Evolutionary conservation across 2,113 vertebrate species (phyloP), one percentile per base, ranked within the genome.

Genomic region (Carollia perspicillata): DNA sequence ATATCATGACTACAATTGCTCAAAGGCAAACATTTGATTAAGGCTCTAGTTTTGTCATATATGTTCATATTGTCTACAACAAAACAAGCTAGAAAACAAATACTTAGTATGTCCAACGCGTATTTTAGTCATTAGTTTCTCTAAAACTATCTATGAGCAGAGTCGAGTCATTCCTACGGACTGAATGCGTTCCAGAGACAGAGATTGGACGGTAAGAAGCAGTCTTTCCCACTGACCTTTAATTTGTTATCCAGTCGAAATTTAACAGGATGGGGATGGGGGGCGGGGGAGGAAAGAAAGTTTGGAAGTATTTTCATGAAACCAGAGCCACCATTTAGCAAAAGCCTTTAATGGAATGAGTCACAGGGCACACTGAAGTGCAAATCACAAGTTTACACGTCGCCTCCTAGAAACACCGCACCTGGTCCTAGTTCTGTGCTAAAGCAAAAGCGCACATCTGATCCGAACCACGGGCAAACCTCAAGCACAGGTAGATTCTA

Each of bases 321-420:
- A 94, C 66, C 66, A 0, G 0, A 97, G 80, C 93, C 86, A 95
- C 97, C 96, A 90, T 95, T 96, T 86, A 97, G 84, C 77, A 75
- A 95, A 94, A 66, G 40, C 93, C 96, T 93, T 95, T 85, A 30
- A 69, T 14, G 69, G 80, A 47, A 5, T 89, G 96, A 97, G 93
- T 98, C 95, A 97, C 58, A 2, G 20, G 55, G 90, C 94, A 96
- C 53, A 74, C 78, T 12, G 53, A 72, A 44, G 60, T 63, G n/a
- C 83, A 79, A 95, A 75, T 92, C 95, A 84, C 77, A 97, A 85
- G 69, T 89, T 94, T 92, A 79, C 66, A 95, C 47, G 26, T 97
- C 92, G 88, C 95, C 90, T 93, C 47, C 84, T 93, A 96, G 75
- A 96, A 96, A 72, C 74, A 68, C 9, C 0, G 12, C 65, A 20